Conservation (phyloP, 2,113 vertebrate genomes). For the Leucoraja erinaceus region DNA sequence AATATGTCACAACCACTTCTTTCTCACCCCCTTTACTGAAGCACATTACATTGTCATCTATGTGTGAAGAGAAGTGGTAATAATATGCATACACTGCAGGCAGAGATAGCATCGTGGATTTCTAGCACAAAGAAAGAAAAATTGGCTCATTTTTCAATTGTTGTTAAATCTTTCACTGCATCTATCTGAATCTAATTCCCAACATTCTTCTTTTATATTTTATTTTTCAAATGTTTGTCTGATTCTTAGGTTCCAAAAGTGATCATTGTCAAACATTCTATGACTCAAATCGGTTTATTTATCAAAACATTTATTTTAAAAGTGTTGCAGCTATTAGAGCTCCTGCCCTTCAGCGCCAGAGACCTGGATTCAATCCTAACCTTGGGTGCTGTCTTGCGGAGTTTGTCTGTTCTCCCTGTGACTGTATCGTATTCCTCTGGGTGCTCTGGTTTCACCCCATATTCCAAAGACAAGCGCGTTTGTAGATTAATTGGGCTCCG, state of each 20-base stretch:
- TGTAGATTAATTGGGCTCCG: too few species aligned
- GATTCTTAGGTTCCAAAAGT: neutral
- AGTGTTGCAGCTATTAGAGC: too few species aligned
- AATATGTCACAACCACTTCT: slow-evolving; percentile 12
- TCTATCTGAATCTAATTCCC: neutral
- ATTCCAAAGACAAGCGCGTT: too few species aligned
- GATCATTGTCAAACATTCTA: neutral
- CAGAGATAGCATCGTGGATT: neutral
- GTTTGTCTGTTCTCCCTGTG: too few species aligned
- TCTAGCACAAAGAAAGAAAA: neutral
- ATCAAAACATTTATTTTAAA: neutral
- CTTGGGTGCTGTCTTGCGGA: too few species aligned
- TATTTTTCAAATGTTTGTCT: neutral
- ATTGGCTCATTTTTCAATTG: neutral
- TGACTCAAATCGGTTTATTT: neutral
- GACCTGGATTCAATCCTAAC: too few species aligned
- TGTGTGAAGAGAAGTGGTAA: neutral
- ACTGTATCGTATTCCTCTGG: too few species aligned
- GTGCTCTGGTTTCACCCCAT: too few species aligned
- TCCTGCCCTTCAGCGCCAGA: too few species aligned
- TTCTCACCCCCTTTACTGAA: neutral
- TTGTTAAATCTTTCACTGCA: neutral
- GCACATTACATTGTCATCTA: neutral
- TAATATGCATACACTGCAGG: neutral
- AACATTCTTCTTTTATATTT: neutral